phyloP scores from a whole-genome alignment of 2,113 vertebrate genomes.

The Gavia stellata region DNA sequence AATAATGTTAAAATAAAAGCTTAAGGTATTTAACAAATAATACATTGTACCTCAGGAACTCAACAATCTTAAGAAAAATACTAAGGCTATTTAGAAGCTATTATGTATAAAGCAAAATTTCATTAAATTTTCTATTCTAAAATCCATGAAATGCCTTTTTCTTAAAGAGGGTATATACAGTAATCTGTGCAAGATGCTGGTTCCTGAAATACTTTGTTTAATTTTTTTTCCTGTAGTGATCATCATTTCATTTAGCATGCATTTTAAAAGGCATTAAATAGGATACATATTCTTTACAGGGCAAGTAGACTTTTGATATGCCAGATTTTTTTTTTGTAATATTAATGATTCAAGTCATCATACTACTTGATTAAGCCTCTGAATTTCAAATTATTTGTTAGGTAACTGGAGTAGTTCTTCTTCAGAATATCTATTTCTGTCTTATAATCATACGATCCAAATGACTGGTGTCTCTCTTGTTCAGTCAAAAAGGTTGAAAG shows the following conservation, averaged over 20 bases:
- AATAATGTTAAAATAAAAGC: not conserved
- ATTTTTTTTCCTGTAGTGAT: not conserved
- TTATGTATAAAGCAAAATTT: not conserved
- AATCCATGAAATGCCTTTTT: not conserved
- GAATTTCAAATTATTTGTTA: not conserved
- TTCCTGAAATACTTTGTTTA: not conserved
- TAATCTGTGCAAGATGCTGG: not conserved
- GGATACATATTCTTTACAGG: not conserved
- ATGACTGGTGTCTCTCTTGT: not conserved
- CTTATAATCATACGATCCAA: not conserved
- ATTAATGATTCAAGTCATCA: not conserved
- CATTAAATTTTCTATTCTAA: not conserved
- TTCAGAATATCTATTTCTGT: not conserved
- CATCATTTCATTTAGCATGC: not conserved
- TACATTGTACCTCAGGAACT: not conserved
- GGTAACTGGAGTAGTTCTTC: not conserved
- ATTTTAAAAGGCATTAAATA: not conserved
- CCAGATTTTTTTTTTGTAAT: not conserved
- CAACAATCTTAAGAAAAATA: not conserved
- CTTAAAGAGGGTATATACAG: not conserved
- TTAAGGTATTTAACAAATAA: not conserved
- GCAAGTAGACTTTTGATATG: not conserved
- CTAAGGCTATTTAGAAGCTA: not conserved
- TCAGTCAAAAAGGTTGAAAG: not conserved
- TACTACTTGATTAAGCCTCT: not conserved